These are phyloP conservation scores for Pseudois nayaur DNA, from an alignment of 2,113 vertebrate genomes.

Conservation along the genomic window DNA sequence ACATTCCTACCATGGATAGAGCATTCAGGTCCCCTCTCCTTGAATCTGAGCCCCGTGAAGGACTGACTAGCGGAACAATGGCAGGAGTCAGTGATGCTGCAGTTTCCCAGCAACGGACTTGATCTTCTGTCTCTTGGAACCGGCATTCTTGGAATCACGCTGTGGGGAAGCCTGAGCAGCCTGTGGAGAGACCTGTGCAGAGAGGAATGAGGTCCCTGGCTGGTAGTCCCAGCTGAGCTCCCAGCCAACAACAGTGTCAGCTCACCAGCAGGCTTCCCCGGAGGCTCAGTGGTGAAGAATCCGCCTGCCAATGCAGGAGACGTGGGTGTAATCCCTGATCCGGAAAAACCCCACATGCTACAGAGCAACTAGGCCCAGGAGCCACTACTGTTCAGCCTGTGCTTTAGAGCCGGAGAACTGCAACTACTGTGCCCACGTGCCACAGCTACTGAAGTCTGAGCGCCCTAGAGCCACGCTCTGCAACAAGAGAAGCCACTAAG, in stretches of 20 bases:
- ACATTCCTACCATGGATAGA: not conserved
- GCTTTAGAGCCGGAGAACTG: not conserved
- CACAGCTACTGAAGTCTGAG: not conserved
- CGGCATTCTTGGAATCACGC: not conserved
- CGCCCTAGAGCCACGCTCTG: fast-evolving
- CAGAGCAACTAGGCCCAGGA: not conserved
- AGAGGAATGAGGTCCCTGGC: not conserved
- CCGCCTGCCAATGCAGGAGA: not conserved
- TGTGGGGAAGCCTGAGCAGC: not conserved
- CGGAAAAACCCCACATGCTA: not conserved
- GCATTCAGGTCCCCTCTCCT: not conserved
- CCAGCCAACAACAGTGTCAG: not conserved
- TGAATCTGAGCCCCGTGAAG: not conserved
- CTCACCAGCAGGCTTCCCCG: not conserved
- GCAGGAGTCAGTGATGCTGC: not conserved
- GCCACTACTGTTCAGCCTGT: not conserved
- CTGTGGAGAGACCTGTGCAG: not conserved
- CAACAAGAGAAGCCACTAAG: fast-evolving
- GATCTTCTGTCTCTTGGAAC: not conserved
- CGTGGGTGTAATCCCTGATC: not conserved
- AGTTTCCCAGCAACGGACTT: not conserved
- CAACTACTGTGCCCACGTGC: fast-evolving
- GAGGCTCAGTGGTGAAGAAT: not conserved
- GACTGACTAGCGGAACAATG: not conserved
- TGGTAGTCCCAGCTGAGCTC: not conserved